Conservation (phyloP, 1,140 invertebrate genomes). For the Pseudomyrmex cubaensis region DNA sequence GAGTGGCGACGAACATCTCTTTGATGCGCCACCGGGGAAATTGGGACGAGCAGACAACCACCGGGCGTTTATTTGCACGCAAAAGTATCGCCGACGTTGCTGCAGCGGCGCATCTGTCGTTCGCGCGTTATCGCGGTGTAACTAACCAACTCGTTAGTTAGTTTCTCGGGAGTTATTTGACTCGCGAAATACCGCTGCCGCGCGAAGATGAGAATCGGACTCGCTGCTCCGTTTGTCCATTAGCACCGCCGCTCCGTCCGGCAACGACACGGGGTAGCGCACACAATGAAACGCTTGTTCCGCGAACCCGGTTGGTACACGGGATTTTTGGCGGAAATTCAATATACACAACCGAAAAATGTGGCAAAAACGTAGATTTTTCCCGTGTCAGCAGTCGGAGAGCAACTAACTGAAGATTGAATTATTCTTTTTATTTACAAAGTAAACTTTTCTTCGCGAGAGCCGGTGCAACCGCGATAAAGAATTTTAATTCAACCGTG, state of each 20-base stretch:
- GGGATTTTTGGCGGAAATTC: background rate
- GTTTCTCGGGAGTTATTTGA: constrained; percentile 49
- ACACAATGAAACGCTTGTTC: constrained; percentile 15
- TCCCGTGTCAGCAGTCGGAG: background rate
- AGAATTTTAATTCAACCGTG: too few relatives aligned
- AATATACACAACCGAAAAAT: constrained; percentile 2
- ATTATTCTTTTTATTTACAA: too few relatives aligned
- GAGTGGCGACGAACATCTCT: constrained; percentile 21
- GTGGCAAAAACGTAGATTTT: background rate
- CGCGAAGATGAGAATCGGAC: background rate
- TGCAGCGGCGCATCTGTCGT: constrained; percentile 19
- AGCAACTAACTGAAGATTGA: background rate
- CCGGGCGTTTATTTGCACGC: constrained; percentile 16
- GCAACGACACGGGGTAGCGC: constrained; percentile 13
- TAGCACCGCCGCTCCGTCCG: background rate
- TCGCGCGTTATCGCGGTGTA: constrained; percentile 56
- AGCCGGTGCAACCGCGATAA: too few relatives aligned
- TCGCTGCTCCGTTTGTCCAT: constrained; percentile 31
- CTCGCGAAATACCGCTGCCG: constrained; percentile 31
- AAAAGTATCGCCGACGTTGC: constrained; percentile 34
- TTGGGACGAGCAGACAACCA: background rate
- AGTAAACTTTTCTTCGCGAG: too few relatives aligned
- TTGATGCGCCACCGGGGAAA: constrained; percentile 35
- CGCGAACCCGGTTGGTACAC: background rate
- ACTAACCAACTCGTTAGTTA: constrained; percentile 66